Evolutionary conservation across 2,113 vertebrate species (phyloP).

Genomic region (Nibea coibor): DNA sequence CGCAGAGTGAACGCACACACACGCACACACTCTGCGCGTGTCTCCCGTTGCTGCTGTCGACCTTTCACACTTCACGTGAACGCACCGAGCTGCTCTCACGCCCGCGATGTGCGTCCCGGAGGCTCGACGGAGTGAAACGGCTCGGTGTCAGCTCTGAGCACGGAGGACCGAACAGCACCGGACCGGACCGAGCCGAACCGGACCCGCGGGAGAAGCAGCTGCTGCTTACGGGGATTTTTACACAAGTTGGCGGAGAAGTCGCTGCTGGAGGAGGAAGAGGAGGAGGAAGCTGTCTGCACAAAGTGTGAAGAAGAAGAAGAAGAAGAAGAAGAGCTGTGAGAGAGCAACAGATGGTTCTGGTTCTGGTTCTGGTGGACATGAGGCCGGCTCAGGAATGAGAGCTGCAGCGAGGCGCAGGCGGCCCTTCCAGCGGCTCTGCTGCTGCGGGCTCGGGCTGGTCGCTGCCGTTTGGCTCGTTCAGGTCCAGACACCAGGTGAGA

Average conservation of each 20-base stretch:
- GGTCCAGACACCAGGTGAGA: conserved; percentile 83
- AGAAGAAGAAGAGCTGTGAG: too few species aligned
- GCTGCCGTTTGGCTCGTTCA: conserved; percentile 81
- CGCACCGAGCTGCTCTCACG: conserved; percentile 22
- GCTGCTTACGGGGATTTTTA: conserved; percentile 28
- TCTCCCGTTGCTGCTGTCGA: conserved; percentile 74
- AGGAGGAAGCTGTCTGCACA: conserved; percentile 16
- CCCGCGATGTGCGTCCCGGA: conserved; percentile 43
- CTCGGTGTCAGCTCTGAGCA: conserved; percentile 41
- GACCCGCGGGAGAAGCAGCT: too few species aligned
- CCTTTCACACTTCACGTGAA: conserved; percentile 68
- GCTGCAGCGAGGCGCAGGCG: conserved; percentile 79
- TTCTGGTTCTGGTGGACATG: conserved; percentile 69
- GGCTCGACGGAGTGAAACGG: conserved; percentile 20
- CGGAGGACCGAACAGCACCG: neutral
- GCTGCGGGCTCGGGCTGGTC: conserved; percentile 81
- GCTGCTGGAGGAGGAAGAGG: conserved; percentile 7
- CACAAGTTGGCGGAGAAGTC: conserved; percentile 71
- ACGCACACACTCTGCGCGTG: conserved; percentile 57
- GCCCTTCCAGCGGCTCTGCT: conserved; percentile 84
- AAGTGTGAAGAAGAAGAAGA: conserved; percentile 62
- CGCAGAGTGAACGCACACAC: conserved; percentile 37
- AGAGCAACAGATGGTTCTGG: conserved; percentile 74
- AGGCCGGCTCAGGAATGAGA: conserved; percentile 80
- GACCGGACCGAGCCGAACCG: too few species aligned